Base-by-base conservation (phyloP, 2,113 vertebrate genomes). In the Trachemys scripta region DNA sequence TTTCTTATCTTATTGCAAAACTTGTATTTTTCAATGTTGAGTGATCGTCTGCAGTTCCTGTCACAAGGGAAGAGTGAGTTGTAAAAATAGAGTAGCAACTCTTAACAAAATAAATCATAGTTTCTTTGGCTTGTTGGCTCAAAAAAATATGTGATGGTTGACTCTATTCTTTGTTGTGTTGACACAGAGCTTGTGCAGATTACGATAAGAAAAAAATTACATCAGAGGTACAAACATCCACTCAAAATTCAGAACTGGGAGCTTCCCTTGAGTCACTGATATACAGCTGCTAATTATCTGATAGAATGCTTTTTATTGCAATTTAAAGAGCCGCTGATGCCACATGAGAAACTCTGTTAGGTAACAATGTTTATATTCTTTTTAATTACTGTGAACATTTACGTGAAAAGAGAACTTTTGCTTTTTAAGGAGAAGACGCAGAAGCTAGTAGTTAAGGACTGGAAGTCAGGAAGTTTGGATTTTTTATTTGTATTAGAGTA, bases 261-360 rank as follows among this genome's bases (percentile, higher is more conserved):
- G 20, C 35, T 83, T 84, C 79, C 86, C 80, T 57, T 89, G 87
- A 97, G 72, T 90, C 78, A 88, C 95, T 84, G 57, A 38, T 90
- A 91, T 88, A 62, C 87, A 88, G 81, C 83, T 89, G 56, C 84
- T 97, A 84, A 91, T 97, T 96, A 94, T 57, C 94, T 91, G 83
- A 72, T 19, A 42, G 54, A 89, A 90, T 45, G 87, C 1, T 29
- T 35, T 96, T 94, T 92, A 82, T 94, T 94, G 45, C 12, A 31
- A 57, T n/a, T 88, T 84, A 91, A 95, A 93, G 27, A 94, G 85
- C 56, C 35, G 56, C 38, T 35, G 51, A 85, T 92, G 82, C 85
- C 90, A 91, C 29, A 38, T 95, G 92, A 97, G 88, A 88, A 90
- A 12, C 86, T 87, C 87, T 85, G 75, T 38, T 95, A 54, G 4